Conservation (phyloP, 2,797 vertebrate genomes). For the Mormyrops boulengeri region DNA sequence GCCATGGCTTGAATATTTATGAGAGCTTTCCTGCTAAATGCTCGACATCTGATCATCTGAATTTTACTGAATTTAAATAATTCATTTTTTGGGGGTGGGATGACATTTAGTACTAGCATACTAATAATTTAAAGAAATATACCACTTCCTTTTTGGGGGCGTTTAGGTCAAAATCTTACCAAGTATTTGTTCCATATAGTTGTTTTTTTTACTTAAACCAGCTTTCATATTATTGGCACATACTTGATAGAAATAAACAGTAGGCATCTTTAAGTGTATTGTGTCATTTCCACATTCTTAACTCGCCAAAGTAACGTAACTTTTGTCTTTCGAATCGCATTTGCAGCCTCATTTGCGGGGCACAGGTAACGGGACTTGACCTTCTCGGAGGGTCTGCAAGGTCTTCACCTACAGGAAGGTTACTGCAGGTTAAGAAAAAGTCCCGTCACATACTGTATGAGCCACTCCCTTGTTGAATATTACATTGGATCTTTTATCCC, state of each 20-base stretch:
- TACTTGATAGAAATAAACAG: not conserved
- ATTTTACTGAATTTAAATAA: not conserved
- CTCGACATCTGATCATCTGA: not conserved
- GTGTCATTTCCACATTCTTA: not conserved
- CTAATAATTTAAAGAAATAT: not conserved
- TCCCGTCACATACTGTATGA: conserved; percentile 20
- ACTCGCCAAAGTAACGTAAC: not conserved
- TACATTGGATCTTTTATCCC: not conserved
- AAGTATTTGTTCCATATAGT: not conserved
- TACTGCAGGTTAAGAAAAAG: conserved; percentile 41
- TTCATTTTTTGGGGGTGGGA: not conserved
- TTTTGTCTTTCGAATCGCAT: not conserved
- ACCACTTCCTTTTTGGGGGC: not conserved
- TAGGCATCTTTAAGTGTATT: not conserved
- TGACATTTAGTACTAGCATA: not conserved
- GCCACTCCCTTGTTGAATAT: conserved; percentile 9
- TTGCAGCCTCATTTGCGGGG: not conserved
- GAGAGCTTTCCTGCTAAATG: not conserved
- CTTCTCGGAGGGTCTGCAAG: not conserved
- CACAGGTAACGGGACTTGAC: not conserved
- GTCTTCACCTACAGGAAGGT: conserved; percentile 40
- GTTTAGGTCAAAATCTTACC: not conserved
- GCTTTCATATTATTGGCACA: not conserved
- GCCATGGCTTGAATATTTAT: not conserved
- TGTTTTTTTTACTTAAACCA: not conserved